These are phyloP conservation scores for Morelia viridis DNA, from an alignment of 2,797 vertebrate species.

Conservation along the genomic window DNA sequence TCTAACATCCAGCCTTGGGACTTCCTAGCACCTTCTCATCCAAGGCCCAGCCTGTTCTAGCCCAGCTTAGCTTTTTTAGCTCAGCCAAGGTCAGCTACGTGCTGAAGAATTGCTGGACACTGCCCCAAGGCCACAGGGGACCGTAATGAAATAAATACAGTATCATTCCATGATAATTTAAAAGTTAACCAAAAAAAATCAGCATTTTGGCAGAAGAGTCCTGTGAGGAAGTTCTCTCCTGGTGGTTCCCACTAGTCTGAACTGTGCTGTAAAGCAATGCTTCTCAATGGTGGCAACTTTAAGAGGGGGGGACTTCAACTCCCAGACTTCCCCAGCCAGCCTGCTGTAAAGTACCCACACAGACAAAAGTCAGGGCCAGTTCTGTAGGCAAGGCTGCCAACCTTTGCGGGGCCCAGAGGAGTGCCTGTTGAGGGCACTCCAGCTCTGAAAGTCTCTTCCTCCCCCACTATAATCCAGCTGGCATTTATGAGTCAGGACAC, in stretches of 20 bases:
- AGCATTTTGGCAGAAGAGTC: background rate
- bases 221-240: background rate
- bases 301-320: background rate
- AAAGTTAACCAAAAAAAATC: background rate
- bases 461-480: background rate
- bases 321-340: background rate
- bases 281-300: background rate
- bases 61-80: background rate
- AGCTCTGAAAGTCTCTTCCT: background rate
- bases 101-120: background rate
- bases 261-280: background rate
- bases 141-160: background rate
- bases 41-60: too few species aligned
- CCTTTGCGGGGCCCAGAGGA: background rate
- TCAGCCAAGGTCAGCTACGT: background rate
- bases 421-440: background rate
- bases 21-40: too few species aligned
- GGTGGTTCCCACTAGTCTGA: background rate
- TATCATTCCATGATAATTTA: background rate
- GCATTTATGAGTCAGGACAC: conserved; percentile 4
- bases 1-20: too few species aligned
- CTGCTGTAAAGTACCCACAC: background rate
- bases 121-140: background rate
- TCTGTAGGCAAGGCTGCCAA: background rate
- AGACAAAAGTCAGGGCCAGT: background rate